Evolutionary conservation across 2,797 vertebrate genomes (phyloP).

Genomic region (Delichon dasypus): DNA sequence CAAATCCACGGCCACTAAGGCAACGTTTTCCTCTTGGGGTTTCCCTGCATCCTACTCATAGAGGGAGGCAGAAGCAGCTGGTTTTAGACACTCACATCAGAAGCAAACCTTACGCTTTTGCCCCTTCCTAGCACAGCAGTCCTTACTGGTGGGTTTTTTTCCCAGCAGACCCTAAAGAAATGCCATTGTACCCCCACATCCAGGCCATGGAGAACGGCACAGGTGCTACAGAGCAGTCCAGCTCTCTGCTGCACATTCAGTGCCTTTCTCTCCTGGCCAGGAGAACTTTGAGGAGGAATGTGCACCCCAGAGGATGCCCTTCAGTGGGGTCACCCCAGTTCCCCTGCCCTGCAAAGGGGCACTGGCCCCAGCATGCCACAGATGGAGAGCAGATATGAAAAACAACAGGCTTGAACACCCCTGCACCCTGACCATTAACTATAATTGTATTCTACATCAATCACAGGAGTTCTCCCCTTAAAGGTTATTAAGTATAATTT

Average conservation of each 20-base stretch:
- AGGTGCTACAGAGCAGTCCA: neutral
- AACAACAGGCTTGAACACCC: conserved; percentile 6
- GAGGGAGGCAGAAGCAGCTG: neutral
- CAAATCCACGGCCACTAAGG: neutral
- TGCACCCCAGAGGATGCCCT: neutral
- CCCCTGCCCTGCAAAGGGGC: neutral
- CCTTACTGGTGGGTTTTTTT: neutral
- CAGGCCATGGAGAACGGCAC: neutral
- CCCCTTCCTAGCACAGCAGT: neutral
- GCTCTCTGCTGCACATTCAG: no score
- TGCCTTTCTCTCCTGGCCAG: neutral
- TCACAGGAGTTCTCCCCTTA: conserved; percentile 53
- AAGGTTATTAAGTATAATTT: conserved; percentile 70
- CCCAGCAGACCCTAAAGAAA: neutral
- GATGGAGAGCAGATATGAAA: neutral
- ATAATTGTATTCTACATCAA: conserved; percentile 67
- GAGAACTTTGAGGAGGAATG: neutral
- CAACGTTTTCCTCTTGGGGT: neutral
- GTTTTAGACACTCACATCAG: neutral
- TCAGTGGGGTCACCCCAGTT: neutral
- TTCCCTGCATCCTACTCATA: neutral
- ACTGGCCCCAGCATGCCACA: neutral
- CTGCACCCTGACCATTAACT: conserved; percentile 61
- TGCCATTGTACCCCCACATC: neutral
- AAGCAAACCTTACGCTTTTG: neutral